These are phyloP conservation scores for Himalopsyche tibetana DNA, from an alignment of 2,888 invertebrate genomes.

Conservation along the genomic window DNA sequence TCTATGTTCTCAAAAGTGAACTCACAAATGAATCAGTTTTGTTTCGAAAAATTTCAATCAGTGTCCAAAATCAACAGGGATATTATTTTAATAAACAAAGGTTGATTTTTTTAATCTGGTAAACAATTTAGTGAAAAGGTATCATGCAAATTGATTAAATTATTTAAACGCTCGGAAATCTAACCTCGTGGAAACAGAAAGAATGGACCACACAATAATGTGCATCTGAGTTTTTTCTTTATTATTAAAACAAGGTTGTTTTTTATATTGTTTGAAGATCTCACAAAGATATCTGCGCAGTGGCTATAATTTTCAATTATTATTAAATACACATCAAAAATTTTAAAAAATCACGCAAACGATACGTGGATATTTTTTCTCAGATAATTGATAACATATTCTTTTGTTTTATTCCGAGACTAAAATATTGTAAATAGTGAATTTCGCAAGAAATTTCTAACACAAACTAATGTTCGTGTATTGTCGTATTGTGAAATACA, in stretches of 20 bases:
- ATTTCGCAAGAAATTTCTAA: background rate
- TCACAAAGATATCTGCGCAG: background rate
- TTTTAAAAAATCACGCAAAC: background rate
- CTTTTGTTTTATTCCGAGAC: background rate
- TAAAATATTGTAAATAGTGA: background rate
- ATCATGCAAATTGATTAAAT: constrained; percentile 18
- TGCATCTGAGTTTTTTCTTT: background rate
- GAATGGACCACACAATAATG: constrained; percentile 19
- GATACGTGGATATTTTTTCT: background rate
- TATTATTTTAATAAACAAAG: background rate
- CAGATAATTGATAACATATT: constrained; percentile 1
- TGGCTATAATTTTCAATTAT: background rate
- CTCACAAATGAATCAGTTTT: too few relatives aligned
- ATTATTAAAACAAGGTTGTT: constrained; percentile 39
- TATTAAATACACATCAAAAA: background rate
- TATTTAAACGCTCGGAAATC: background rate
- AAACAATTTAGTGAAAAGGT: background rate
- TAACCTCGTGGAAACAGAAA: background rate
- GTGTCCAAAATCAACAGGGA: background rate
- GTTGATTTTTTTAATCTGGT: too few relatives aligned
- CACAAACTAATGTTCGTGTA: background rate
- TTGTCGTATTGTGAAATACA: too few relatives aligned
- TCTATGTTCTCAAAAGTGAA: too few relatives aligned
- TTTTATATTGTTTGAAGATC: constrained; percentile 29
- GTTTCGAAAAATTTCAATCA: too few relatives aligned